Base-by-base conservation (phyloP, 2,113 vertebrate species). In the Catharus bicknelli region DNA sequence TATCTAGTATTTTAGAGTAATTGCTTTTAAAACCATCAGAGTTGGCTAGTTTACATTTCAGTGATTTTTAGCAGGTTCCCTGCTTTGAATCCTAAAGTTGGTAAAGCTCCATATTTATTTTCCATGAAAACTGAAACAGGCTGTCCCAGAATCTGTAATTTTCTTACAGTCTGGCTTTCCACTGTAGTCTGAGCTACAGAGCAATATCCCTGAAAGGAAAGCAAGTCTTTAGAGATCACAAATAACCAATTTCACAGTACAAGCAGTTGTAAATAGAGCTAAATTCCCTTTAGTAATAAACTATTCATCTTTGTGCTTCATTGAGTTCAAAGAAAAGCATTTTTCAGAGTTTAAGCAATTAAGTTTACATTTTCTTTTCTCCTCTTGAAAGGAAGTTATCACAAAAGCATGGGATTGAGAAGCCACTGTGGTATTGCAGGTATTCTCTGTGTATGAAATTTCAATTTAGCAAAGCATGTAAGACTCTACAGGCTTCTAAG, bases 201-300 rank as follows among this genome's bases (percentile, higher is more conserved):
- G 8, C 25, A 94, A 75, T 92, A 84, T 88, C 68, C 42, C 86
- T 92, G 91, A 88, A 97, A 96, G 96, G 83, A 96, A 96, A 96
- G 53, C 53, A 94, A 90, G 61, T 64, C 94, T 97, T 97, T 86
- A 95, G 94, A 95, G 93, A 96, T 96, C 96, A 96, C 91, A 97
- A 96, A 96, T 97, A 97, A 92, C 94, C 94, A 97, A 97, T 98
- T 98, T 97, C 96, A 97, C 97, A 97, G 96, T 97, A 97, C 95
- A 98, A 97, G 95, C 93, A 79, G 92, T 92, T 15, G 15, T 97
- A 98, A 98, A 97, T 95, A 97, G 96, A 98, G 92, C 91, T 95
- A 96, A 97, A 97, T 98, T 98, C 96, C 97, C 95, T 97, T 97
- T 95, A 95, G 96, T 97, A 97, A 97, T 97, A 97, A 94, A 95